phyloP scores from a whole-genome alignment of 2,797 vertebrate genomes.

The Peromyscus attwateri region DNA sequence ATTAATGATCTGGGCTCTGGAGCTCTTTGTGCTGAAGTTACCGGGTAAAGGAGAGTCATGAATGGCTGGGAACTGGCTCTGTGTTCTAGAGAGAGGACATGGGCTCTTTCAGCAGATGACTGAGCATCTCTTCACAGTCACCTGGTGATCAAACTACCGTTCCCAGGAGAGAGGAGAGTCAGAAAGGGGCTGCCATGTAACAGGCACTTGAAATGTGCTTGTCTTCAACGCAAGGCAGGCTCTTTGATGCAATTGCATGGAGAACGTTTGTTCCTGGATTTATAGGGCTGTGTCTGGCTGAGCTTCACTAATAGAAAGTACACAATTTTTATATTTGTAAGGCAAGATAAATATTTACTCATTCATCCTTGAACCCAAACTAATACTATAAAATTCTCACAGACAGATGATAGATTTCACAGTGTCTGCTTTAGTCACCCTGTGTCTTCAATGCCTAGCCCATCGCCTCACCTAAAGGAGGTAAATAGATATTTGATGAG shows the following conservation, averaged over 20 bases:
- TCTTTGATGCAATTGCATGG: background rate
- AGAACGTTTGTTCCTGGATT: background rate
- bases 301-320: background rate
- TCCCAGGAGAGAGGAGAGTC: background rate
- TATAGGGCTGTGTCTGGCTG: background rate
- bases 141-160: background rate
- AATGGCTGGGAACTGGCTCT: background rate
- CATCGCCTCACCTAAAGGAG: background rate
- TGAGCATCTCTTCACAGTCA: background rate
- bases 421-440: background rate
- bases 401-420: background rate
- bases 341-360: conserved; percentile 4
- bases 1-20: background rate
- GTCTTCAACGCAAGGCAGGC: background rate
- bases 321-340: background rate
- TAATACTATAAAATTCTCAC: background rate
- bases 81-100: background rate
- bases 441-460: background rate
- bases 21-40: background rate
- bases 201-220: background rate
- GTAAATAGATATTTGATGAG: background rate
- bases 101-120: background rate
- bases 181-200: background rate
- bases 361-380: background rate
- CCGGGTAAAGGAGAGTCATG: too few relatives aligned